A percentile compares a stretch with the other conserved stretches of the same genome.
phyloP scores from a whole-genome alignment of 2,888 invertebrate genomes.

The Mylabris sibirica region DNA sequence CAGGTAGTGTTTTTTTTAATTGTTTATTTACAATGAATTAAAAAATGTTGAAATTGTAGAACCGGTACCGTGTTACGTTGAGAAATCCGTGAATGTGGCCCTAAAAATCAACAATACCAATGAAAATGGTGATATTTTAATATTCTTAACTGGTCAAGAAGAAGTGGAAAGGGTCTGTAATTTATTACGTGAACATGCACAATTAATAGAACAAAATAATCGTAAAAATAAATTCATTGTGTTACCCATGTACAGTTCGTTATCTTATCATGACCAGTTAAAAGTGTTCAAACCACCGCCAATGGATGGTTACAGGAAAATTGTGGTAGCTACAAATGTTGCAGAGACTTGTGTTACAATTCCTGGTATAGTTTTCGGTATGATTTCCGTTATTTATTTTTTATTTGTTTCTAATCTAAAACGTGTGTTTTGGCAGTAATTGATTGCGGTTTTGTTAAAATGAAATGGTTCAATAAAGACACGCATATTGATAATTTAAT shows the following conservation, averaged over 20 bases:
- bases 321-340: slow-evolving; percentile 94
- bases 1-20: slow-evolving; percentile 65
- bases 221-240: slow-evolving; percentile 69
- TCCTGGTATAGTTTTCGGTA: slow-evolving; percentile 89
- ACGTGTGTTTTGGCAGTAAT: slow-evolving; percentile 71
- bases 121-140: slow-evolving; percentile 85
- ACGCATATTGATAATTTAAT: slow-evolving; percentile 86
- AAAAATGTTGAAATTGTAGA: slow-evolving; percentile 63
- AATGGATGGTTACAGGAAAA: slow-evolving; percentile 77
- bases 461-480: slow-evolving; percentile 86
- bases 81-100: slow-evolving; percentile 84
- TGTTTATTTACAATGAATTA: not conserved
- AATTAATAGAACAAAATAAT: slow-evolving; percentile 63
- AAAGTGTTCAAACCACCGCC: slow-evolving; percentile 80
- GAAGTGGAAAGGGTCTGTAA: slow-evolving; percentile 85
- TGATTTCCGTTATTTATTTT: slow-evolving; percentile 12
- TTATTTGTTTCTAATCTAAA: not conserved
- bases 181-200: slow-evolving; percentile 70
- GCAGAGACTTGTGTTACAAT: slow-evolving; percentile 98
- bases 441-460: slow-evolving; percentile 95
- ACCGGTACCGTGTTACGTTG: slow-evolving; percentile 90
- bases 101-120: slow-evolving; percentile 88
- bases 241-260: slow-evolving; percentile 91
- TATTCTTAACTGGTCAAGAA: slow-evolving; percentile 93
- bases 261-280: slow-evolving; percentile 80